Conservation (phyloP, 2,888 invertebrate genomes). For the Lithosia quadra region DNA sequence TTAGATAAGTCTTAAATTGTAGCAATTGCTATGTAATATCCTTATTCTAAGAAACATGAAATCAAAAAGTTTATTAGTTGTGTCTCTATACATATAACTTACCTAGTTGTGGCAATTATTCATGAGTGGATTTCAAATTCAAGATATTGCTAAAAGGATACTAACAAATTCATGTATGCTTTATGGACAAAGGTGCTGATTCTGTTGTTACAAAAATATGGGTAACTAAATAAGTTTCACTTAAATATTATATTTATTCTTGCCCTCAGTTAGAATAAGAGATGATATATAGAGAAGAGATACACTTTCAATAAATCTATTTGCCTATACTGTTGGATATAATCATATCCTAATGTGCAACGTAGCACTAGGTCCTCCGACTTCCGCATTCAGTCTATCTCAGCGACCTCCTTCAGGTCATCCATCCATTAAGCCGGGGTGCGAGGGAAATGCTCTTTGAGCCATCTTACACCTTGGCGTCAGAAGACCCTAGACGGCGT, state of each 20-base stretch:
- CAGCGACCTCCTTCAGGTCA: neutral
- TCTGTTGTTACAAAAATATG: neutral
- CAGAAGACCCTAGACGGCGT: too few species aligned
- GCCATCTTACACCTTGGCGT: too few species aligned
- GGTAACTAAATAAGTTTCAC: neutral
- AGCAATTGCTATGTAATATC: neutral
- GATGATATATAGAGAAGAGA: neutral
- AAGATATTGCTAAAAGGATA: conserved; percentile 17
- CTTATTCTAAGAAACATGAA: neutral
- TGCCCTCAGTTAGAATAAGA: neutral
- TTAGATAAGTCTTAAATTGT: neutral
- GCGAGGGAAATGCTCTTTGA: too few species aligned
- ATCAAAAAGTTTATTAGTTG: too few species aligned
- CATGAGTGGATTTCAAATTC: conserved; percentile 20
- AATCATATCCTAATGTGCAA: neutral
- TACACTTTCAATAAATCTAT: neutral
- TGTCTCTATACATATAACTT: too few species aligned
- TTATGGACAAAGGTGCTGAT: conserved; percentile 18
- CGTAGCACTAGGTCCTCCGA: neutral
- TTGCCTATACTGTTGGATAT: neutral
- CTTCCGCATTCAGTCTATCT: neutral
- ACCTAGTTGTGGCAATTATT: neutral
- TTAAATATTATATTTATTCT: neutral
- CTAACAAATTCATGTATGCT: conserved; percentile 18
- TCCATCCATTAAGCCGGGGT: too few species aligned